Percentiles rank a stretch among this genome's conserved stretches.
Conservation (phyloP, 2,113 vertebrate species). For the Pyrgilauda ruficollis region DNA sequence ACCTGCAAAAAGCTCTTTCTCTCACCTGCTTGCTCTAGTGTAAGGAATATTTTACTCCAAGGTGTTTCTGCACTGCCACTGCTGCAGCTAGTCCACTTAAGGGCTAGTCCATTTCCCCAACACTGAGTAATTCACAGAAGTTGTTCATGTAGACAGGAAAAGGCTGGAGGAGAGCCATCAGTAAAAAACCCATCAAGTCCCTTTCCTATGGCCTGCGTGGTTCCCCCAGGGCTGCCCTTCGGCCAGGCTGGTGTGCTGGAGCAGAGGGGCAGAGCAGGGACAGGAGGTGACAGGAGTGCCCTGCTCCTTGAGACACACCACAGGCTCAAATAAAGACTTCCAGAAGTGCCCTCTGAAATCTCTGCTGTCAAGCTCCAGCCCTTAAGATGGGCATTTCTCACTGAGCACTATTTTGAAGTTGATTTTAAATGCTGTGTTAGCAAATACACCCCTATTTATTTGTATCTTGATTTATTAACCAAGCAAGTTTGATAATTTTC, state of each 20-base stretch:
- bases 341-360: background rate
- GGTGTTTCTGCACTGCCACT: background rate
- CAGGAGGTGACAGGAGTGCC: background rate
- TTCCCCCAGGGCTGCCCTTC: background rate
- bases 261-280: background rate
- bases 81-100: background rate
- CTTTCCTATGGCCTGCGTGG: accelerated
- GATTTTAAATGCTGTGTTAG: background rate
- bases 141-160: background rate
- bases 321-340: background rate
- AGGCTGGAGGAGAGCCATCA: background rate
- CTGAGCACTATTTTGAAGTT: background rate
- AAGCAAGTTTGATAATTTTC: background rate
- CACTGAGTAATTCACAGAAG: background rate
- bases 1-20: background rate
- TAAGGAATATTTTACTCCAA: background rate
- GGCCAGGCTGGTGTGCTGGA: accelerated
- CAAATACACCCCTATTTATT: background rate
- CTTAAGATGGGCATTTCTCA: background rate
- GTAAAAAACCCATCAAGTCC: accelerated
- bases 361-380: background rate
- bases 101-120: background rate
- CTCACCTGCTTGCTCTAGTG: accelerated
- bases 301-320: accelerated
- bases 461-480: background rate